Evolutionary conservation across 2,888 invertebrate species (phyloP), one percentile per base, ranked within the genome.

Genomic region (Erebia epiphron): DNA sequence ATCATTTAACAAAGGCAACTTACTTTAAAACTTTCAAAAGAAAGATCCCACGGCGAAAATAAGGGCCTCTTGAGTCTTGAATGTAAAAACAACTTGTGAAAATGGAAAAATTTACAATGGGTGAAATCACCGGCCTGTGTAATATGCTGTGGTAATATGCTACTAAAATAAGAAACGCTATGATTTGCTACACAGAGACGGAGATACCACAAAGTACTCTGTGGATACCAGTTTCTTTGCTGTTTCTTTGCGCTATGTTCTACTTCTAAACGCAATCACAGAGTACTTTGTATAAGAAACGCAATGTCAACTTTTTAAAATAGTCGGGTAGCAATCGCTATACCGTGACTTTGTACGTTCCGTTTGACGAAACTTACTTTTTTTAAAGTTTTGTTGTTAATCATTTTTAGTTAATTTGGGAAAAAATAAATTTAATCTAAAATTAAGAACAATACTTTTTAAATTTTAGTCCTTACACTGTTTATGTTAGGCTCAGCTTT

Each of bases 291-390:
- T n/a, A n/a, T n/a, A n/a, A n/a, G n/a, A n/a, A 52, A 14, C 16
- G 1, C 50, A 56, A 13, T 43, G 13, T 16, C 26, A 26, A 16
- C 76, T 76, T 75, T 70, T 74, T 7, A 75, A 81, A 73, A 80
- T 75, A 13, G 78, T 73, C 71, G 80, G 60, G 14, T 82, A 77
- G 77, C 72, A 77, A 14, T 67, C 54, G 7, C 64, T 14, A 75
- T 78, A 79, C 80, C 77, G 75, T 85, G 84, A 83, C 76, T 77
- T 41, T 43, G 62, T 26, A 50, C 72, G 74, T 78, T 82, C 75
- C 83, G 46, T 75, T 81, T 14, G 41, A 79, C 71, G 78, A 72
- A 78, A 68, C 7, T 2, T 76, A 26, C 21, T 50, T 43, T 43
- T 61, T 10, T 26, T 11, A 16, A 41, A 35, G 13, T 13, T 57